These are phyloP conservation scores for Eretmocerus hayati DNA, from an alignment of 2,888 invertebrate genomes.

Conservation along the genomic window DNA sequence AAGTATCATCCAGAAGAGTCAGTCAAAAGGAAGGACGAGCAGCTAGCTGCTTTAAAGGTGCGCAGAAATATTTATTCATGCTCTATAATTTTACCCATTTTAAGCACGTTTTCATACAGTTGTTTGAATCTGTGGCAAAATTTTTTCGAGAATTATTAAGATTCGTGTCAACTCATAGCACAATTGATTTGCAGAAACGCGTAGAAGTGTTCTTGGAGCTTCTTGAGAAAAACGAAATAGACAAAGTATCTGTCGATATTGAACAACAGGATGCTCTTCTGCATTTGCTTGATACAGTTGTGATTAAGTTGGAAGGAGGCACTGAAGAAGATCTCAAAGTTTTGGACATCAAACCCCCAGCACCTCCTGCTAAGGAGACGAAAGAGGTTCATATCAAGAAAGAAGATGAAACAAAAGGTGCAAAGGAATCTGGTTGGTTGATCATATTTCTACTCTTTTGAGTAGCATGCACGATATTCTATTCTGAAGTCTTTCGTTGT, in stretches of 20 bases:
- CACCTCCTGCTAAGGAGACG: constrained; percentile 25
- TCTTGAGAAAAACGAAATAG: constrained; percentile 65
- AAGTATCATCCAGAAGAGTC: constrained; percentile 99
- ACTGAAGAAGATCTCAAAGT: constrained; percentile 80
- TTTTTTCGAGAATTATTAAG: not conserved
- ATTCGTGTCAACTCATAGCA: not conserved
- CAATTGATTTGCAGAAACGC: constrained; percentile 58
- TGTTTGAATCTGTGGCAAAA: too few relatives aligned
- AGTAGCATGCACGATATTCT: too few relatives aligned
- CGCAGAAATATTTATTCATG: too few relatives aligned
- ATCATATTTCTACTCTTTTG: too few relatives aligned
- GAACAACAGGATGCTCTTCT: constrained; percentile 76
- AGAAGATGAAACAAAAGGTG: constrained; percentile 29
- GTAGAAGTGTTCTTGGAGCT: constrained; percentile 84
- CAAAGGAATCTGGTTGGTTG: constrained; percentile 13
- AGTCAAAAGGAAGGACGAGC: constrained; percentile 81
- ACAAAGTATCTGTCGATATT: constrained; percentile 75
- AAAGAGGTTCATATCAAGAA: constrained; percentile 25
- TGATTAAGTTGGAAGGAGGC: constrained; percentile 92
- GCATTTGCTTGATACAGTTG: constrained; percentile 88
- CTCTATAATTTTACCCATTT: too few relatives aligned
- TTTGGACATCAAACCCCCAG: constrained; percentile 57
- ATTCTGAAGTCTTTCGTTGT: too few relatives aligned
- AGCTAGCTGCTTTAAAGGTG: constrained; percentile 73
- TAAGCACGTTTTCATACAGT: too few relatives aligned